phyloP scores from a whole-genome alignment of 2,797 vertebrate species.

The Merluccius polli region DNA sequence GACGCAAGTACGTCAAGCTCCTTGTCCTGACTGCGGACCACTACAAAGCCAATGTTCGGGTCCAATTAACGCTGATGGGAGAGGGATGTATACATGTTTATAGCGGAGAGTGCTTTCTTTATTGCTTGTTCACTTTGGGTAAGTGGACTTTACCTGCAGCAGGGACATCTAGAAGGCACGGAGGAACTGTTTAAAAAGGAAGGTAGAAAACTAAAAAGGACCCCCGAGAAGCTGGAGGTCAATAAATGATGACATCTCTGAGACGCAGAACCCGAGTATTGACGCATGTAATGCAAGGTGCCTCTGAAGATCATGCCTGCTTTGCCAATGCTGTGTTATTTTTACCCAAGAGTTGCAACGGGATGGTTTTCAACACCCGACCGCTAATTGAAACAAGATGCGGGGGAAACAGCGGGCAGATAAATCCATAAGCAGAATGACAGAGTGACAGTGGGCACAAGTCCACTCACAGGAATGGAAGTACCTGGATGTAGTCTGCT shows the following conservation, averaged over 20 bases:
- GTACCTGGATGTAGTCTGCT: background rate
- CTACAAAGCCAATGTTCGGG: background rate
- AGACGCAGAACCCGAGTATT: background rate
- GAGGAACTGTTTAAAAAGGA: background rate
- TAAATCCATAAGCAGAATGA: background rate
- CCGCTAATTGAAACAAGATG: background rate
- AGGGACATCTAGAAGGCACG: background rate
- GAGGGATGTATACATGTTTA: conserved; percentile 1
- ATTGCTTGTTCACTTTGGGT: background rate
- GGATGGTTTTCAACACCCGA: background rate
- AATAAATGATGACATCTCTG: background rate
- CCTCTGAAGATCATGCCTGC: background rate
- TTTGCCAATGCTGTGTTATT: background rate
- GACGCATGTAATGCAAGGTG: background rate
- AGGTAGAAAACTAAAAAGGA: background rate
- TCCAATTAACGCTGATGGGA: background rate
- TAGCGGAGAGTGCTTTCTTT: background rate
- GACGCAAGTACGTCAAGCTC: background rate
- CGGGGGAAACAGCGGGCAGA: background rate
- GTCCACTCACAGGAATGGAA: background rate
- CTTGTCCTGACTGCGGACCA: background rate
- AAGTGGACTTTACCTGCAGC: background rate
- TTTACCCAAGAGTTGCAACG: background rate
- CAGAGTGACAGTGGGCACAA: background rate
- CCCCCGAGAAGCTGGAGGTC: background rate